Conservation (phyloP, 2,888 invertebrate genomes). For the Plagiodera versicolora region DNA sequence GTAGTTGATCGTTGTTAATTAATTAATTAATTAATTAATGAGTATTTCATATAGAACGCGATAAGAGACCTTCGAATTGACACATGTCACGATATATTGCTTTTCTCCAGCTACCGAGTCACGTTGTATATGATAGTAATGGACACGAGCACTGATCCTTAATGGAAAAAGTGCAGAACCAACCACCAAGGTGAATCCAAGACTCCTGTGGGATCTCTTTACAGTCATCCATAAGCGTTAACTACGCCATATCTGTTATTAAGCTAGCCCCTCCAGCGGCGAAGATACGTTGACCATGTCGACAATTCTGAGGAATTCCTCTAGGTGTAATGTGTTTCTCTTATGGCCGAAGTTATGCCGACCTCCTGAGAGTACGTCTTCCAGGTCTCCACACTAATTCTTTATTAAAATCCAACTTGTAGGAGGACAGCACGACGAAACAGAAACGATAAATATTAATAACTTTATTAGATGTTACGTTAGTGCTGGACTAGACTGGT, state of each 20-base stretch:
- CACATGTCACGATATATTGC: too few species aligned
- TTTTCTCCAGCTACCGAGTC: too few species aligned
- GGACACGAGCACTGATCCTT: too few species aligned
- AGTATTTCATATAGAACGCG: too few species aligned
- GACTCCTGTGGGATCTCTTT: slow-evolving; percentile 25
- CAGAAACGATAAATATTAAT: slow-evolving; percentile 24
- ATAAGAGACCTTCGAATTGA: too few species aligned
- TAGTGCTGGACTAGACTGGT: not conserved
- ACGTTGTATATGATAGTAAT: too few species aligned
- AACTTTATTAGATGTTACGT: slow-evolving; percentile 10
- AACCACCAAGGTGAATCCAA: not conserved
- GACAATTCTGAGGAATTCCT: slow-evolving; percentile 46
- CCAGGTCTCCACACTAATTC: slow-evolving; percentile 29
- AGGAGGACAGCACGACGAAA: slow-evolving; percentile 13
- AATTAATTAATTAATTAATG: too few species aligned
- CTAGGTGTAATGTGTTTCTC: slow-evolving; percentile 53
- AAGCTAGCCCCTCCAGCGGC: slow-evolving; percentile 47
- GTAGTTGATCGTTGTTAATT: too few species aligned
- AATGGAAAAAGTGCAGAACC: too few species aligned
- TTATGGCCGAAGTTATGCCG: slow-evolving; percentile 49
- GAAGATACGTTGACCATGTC: slow-evolving; percentile 51
- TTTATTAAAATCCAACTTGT: slow-evolving; percentile 29
- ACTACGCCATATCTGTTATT: slow-evolving; percentile 44
- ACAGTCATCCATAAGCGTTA: slow-evolving; percentile 45
- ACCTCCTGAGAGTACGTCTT: slow-evolving; percentile 38